Base-by-base conservation (phyloP, 2,888 invertebrate species). In the Quadroppia sp. region DNA sequence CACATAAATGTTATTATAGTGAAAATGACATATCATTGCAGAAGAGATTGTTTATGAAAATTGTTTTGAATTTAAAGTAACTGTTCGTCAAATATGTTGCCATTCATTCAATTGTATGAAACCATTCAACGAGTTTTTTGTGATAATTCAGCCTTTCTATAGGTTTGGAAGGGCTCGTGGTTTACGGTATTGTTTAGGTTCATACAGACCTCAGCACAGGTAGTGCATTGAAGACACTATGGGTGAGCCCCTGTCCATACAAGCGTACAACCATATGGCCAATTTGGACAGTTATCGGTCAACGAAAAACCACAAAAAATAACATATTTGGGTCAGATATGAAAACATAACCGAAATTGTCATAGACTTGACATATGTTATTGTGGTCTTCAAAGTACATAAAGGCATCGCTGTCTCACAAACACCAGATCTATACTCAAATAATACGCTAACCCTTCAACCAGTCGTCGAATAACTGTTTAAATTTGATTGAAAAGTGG, bases 311-410 rank as follows among this genome's bases (percentile, higher is more conserved):
- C 30, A 67, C 67, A 67, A 67, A 67, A 67, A 67, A 61, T 61
- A 61, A 67, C 67, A 67, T 67, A 67, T 67, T 67, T 67, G 67
- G 67, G 67, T 67, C 67, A 67, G 15, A 67, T 67, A 67, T 67
- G 67, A 36, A 67, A 67, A 67, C 67, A 67, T 67, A 67, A 67
- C 67, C 42, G 40, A 13, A 42, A 67, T 36, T 67, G 67, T 67
- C 23, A 67, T 67, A 42, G 23, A 40, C 23, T 42, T 67, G 67
- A 67, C 67, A 67, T 67, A 67, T 67, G 67, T 67, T 67, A 67
- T 67, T 67, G 67, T 67, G 67, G 67, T 67, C 67, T 67, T 67
- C 67, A 67, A 67, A 40, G 23, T 67, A 67, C 67, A 67, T 67
- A 67, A 67, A 67, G 42, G 23, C 67, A 42, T 67, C 42, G 40